Conservation (phyloP, 2,113 vertebrate genomes). For the Melanerpes aurifrons region DNA sequence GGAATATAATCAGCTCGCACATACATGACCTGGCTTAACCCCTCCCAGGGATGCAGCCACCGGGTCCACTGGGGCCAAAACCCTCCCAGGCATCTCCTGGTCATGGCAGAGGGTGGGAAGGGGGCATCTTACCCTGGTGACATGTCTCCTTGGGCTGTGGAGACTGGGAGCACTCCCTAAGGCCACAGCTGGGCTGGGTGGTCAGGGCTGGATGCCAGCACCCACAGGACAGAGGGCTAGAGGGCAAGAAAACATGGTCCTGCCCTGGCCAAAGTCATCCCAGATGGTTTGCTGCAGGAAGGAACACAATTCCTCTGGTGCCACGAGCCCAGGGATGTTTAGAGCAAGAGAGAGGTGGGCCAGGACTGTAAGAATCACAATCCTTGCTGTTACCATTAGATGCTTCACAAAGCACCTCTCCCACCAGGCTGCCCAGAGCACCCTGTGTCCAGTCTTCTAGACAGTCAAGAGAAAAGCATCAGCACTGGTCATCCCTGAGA, state of each 20-base stretch:
- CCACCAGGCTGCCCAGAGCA: rapidly evolving
- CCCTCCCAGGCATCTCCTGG: neutral
- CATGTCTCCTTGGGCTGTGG: rapidly evolving
- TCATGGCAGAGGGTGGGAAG: neutral
- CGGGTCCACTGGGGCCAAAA: neutral
- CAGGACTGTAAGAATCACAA: neutral
- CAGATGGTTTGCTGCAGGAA: neutral
- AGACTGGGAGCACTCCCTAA: neutral
- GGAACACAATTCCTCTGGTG: neutral
- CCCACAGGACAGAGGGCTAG: neutral
- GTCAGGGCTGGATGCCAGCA: neutral
- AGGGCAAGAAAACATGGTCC: neutral
- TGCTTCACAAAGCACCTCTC: neutral
- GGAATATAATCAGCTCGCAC: constrained; percentile 68
- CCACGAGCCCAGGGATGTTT: neutral
- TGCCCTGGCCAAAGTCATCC: neutral
- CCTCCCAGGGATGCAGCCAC: constrained; percentile 24
- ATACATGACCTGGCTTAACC: constrained; percentile 59
- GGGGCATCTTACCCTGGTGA: neutral
- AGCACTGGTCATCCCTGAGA: neutral
- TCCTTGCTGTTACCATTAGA: neutral
- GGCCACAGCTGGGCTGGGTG: neutral
- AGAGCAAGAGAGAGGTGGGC: neutral
- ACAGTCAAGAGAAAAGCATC: neutral
- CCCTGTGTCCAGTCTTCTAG: neutral